Conservation (phyloP, 1,140 invertebrate species). For the Drosophila orosa region DNA sequence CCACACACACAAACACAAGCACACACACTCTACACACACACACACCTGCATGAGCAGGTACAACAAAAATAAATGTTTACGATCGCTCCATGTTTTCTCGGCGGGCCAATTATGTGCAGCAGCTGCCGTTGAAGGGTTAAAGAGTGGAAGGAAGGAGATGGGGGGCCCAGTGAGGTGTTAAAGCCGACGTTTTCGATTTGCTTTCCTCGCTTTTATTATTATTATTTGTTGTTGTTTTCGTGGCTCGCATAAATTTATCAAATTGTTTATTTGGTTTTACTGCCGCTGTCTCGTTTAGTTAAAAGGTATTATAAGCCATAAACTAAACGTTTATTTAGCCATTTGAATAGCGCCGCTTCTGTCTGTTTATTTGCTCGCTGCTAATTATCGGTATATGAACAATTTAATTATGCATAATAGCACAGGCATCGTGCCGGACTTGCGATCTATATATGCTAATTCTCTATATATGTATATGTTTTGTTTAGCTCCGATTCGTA, state of each 20-base stretch:
- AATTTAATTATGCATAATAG: constrained; percentile 45
- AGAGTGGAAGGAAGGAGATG: constrained; percentile 5
- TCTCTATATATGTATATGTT: not conserved
- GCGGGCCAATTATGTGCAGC: constrained; percentile 78
- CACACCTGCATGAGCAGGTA: constrained; percentile 49
- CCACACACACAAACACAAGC: constrained; percentile 51
- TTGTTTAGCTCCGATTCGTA: constrained; percentile 5
- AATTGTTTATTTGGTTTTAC: constrained; percentile 54
- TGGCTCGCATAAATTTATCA: constrained; percentile 56
- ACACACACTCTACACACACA: constrained; percentile 28
- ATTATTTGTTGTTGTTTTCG: constrained; percentile 31
- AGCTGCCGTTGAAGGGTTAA: constrained; percentile 65
- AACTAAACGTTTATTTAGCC: constrained; percentile 60
- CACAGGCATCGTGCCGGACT: constrained; percentile 40
- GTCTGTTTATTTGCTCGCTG: constrained; percentile 20
- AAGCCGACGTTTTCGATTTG: constrained; percentile 40
- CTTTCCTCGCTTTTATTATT: constrained; percentile 34
- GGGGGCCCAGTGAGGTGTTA: constrained; percentile 42
- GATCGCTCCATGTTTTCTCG: constrained; percentile 50
- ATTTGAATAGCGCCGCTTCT: constrained; percentile 26
- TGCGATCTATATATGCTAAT: constrained; percentile 42
- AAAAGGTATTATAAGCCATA: constrained; percentile 56
- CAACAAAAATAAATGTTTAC: constrained; percentile 68
- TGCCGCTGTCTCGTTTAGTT: constrained; percentile 43
- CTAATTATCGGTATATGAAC: constrained; percentile 61